A percentile compares a stretch with the other conserved stretches of the same genome.
Evolutionary conservation across 2,888 invertebrate genomes (phyloP).

Genomic region (Mesoligia furuncula): DNA sequence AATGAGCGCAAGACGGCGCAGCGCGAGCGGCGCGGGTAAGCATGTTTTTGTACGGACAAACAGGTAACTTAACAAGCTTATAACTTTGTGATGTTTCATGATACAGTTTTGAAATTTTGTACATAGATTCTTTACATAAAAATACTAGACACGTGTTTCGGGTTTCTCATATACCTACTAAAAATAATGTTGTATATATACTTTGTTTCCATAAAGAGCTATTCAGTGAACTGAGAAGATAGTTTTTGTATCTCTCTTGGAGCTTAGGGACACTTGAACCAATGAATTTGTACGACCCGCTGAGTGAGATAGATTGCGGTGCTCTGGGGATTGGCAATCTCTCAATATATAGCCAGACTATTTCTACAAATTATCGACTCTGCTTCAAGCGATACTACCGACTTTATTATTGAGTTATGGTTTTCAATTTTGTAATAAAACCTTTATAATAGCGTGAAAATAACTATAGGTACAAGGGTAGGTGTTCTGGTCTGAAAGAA

Average conservation of each 20-base stretch:
- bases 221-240: background rate
- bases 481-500: background rate
- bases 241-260: background rate
- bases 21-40: too few relatives aligned
- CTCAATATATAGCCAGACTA: slow-evolving; percentile 24
- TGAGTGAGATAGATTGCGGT: slow-evolving; percentile 11
- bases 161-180: too few relatives aligned
- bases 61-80: too few relatives aligned
- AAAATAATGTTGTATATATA: too few relatives aligned
- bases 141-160: too few relatives aligned
- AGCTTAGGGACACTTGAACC: slow-evolving; percentile 1
- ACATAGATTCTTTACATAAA: too few relatives aligned
- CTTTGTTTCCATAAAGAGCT: background rate
- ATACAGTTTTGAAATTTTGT: too few relatives aligned
- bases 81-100: too few relatives aligned
- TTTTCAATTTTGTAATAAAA: slow-evolving; percentile 2
- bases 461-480: background rate
- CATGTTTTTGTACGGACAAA: too few relatives aligned
- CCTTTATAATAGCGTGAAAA: background rate
- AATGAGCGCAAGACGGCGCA: too few relatives aligned
- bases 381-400: slow-evolving; percentile 7
- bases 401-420: slow-evolving; percentile 3
- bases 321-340: slow-evolving; percentile 14
- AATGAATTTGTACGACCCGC: slow-evolving; percentile 6
- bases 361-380: background rate